Base-by-base conservation (phyloP, 1,140 invertebrate genomes). In the Drosophila yakuba region DNA sequence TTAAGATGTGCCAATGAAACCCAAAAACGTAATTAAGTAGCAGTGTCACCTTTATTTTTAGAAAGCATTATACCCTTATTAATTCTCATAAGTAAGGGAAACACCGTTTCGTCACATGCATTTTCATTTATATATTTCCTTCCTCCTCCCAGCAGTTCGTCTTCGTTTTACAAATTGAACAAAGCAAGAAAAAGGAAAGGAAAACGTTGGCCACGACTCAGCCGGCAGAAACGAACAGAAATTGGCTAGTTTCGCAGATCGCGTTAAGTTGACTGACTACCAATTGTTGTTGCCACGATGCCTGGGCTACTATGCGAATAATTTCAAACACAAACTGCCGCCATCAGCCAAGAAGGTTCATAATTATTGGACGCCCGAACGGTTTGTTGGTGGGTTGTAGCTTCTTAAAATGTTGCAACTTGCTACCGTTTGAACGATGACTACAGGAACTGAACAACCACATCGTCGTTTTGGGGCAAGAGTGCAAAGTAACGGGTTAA, bases 241-340 rank as follows among this genome's bases (percentile, higher is more conserved):
- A 88, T 86, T 86, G 83, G 83, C 82, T 71, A 88, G 82, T 82
- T 86, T 86, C 79, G 82, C 66, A 88, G 82, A 64, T 75, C 82
- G 82, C 83, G 82, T 82, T 86, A 86, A 88, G 69, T 86, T 86
- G 78, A 86, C 83, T 86, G 82, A 86, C 82, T 86, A 86, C 78
- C 83, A 86, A 88, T 86, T 86, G 82, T 88, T 86, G 83, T 78
- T 67, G 74, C 83, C 78, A 86, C 82, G 82, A 85, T 78, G 45
- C 82, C 55, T 54, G 50, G 83, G 76, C 78, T 88, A 81, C 83
- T 86, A 74, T 67, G 80, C 82, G 83, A 86, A 86, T 88, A 72
- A 78, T 86, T 86, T 88, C 83, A 86, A 86, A 86, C 79, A 78
- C 79, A 86, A 86, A 75, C 83, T 88, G 83, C 82, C 83, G 78